Percentiles rank a stretch among this genome's conserved stretches.
These are phyloP conservation scores for Bos taurus DNA, from an alignment of 2,113 vertebrate genomes.

Conservation along the genomic window DNA sequence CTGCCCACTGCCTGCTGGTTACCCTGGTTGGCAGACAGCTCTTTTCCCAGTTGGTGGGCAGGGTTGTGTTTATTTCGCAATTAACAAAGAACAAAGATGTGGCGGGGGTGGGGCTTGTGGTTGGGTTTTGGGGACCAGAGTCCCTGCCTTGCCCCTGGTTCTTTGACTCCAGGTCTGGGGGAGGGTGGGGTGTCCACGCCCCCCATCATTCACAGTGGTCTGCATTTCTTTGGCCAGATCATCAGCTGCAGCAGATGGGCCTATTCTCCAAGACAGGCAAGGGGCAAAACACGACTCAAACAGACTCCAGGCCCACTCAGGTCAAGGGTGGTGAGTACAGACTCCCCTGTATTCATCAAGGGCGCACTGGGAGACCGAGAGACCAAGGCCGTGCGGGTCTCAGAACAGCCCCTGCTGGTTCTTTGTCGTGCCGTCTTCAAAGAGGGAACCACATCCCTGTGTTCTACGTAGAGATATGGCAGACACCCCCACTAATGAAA, in stretches of 20 bases:
- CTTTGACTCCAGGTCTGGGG: not conserved
- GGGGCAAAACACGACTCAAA: not conserved
- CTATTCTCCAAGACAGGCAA: not conserved
- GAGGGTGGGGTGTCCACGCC: not conserved
- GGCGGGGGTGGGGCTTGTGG: not conserved
- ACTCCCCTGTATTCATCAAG: not conserved
- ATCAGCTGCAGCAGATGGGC: not conserved
- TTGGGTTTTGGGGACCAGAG: conserved; percentile 1
- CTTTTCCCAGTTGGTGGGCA: not conserved
- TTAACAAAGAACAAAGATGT: conserved; percentile 67
- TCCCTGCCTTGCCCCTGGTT: not conserved
- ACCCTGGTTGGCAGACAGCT: conserved; percentile 22
- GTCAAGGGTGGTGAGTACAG: not conserved
- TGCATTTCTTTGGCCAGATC: not conserved
- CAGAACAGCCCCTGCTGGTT: not conserved
- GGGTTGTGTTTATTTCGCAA: conserved; percentile 52
- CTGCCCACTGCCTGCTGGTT: conserved; percentile 23
- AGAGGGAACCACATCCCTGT: not conserved
- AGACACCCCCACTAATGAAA: not conserved
- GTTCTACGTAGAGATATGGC: rapidly evolving
- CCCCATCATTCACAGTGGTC: not conserved
- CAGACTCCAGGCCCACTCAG: not conserved
- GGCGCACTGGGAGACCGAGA: not conserved
- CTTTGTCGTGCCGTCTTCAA: not conserved
- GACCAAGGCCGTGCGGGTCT: rapidly evolving